Base-by-base conservation (phyloP, 1,140 invertebrate genomes). In the Orius laevigatus region DNA sequence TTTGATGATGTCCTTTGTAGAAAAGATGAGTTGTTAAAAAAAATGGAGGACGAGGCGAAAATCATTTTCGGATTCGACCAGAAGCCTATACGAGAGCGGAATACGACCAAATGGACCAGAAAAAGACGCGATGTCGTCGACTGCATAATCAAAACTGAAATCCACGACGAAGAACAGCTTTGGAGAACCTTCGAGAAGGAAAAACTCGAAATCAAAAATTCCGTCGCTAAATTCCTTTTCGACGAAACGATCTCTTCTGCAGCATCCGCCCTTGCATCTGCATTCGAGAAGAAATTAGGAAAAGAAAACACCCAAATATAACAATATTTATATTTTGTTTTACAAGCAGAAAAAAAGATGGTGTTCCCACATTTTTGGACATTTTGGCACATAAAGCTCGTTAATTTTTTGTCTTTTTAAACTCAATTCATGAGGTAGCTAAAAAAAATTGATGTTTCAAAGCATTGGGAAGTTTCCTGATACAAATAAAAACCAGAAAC, bases 181-280 rank as follows among this genome's bases (percentile, higher is more conserved):
- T 84, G 80, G 79, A 74, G 76, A 0, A 76, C 78, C 56, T 83
- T 78, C 58, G 74, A 79, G 57, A 65, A 73, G 15, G 79, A 82
- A 57, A 79, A 81, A 58, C 58, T 75, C 2, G 66, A 71, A 8
- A 73, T 83, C 3, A 83, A 81, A 59, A 72, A 78, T 57, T 70
- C 76, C 52, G 61, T 81, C 5, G 74, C 76, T 3, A 43, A 53
- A 2, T 12, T 36, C 9, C 34, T 53, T 11, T 31, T 53, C n/a
- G 25, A 46, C 6, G 32, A 52, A 11, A 8, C 45, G 0, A 10
- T 52, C 11, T 10, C 20, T 3, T 33, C 16, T 5, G 51, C 51
- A 9, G 42, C 40, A 18, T 11, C 14, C 11, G 51, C 46, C 15
- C 12, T 52, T 18, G 18, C 45, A 5, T 5, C 6, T 15, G 46